These are phyloP conservation scores for Noctua comes DNA, from an alignment of 2,888 invertebrate genomes.

Conservation along the genomic window DNA sequence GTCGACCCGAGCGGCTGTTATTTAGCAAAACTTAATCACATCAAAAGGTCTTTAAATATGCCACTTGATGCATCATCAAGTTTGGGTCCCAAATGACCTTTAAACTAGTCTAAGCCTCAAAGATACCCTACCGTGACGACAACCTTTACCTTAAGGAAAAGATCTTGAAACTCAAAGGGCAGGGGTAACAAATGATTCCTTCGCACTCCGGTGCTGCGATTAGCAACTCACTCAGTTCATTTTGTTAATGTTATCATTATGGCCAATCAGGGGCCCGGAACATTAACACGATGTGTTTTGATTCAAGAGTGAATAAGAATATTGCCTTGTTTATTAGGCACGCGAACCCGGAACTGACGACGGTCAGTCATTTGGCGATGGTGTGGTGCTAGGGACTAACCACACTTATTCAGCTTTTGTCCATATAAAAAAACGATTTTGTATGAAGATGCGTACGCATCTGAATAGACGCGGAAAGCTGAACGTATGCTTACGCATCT, in stretches of 20 bases:
- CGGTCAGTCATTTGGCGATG: not conserved
- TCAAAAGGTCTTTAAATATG: not conserved
- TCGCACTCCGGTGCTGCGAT: slow-evolving; percentile 31
- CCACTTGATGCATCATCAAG: not conserved
- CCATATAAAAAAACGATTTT: no score
- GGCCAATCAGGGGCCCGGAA: slow-evolving; percentile 24
- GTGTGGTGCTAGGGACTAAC: no score
- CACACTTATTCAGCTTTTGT: no score
- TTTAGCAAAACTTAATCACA: not conserved
- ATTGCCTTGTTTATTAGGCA: not conserved
- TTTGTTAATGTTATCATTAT: slow-evolving; percentile 52
- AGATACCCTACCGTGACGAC: not conserved
- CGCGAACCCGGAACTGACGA: not conserved
- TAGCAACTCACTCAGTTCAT: slow-evolving; percentile 56
- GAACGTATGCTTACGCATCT: no score
- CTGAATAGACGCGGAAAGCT: no score
- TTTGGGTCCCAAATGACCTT: slow-evolving; percentile 9
- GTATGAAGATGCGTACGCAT: no score
- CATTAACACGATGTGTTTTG: slow-evolving; percentile 36
- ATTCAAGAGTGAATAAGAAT: slow-evolving; percentile 6
- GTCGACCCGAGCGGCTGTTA: not conserved
- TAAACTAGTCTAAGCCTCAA: not conserved
- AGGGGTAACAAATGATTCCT: slow-evolving; percentile 47
- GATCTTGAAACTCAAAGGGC: slow-evolving; percentile 9
- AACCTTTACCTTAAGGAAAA: slow-evolving; percentile 30